phyloP scores from a whole-genome alignment of 2,888 invertebrate genomes.

The Odontocerum albicorne region DNA sequence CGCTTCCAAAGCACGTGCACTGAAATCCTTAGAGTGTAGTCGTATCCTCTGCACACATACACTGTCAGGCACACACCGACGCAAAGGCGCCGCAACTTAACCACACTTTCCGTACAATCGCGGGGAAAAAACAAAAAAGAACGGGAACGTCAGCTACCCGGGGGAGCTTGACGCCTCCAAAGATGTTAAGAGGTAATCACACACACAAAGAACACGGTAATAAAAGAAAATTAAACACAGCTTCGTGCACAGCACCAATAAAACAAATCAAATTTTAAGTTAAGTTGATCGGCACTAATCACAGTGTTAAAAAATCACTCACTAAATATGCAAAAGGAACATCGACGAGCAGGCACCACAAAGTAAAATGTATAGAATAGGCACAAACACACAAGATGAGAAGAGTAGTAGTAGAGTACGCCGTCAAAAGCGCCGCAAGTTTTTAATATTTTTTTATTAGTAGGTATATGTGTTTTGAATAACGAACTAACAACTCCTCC shows the following conservation, averaged over 20 bases:
- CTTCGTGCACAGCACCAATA: background rate
- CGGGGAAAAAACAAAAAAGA: constrained; percentile 11
- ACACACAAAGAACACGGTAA: constrained; percentile 14
- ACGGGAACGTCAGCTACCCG: constrained; percentile 12
- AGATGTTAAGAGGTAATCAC: constrained; percentile 4
- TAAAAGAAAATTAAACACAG: constrained; percentile 15
- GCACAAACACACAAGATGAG: constrained; percentile 10
- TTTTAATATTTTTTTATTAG: background rate
- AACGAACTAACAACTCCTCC: constrained; percentile 17
- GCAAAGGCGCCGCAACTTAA: constrained; percentile 19
- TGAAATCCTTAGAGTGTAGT: constrained; percentile 28
- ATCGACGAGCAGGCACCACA: background rate
- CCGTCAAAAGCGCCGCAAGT: constrained; percentile 5
- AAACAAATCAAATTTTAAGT: constrained; percentile 13
- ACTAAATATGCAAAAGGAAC: background rate
- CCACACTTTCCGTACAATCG: constrained; percentile 16
- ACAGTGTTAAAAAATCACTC: constrained; percentile 6
- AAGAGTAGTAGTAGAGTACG: too few relatives aligned
- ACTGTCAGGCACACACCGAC: constrained; percentile 22
- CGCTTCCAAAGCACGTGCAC: constrained; percentile 31
- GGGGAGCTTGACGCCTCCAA: constrained; percentile 2
- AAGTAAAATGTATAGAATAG: background rate
- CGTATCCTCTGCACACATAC: constrained; percentile 22
- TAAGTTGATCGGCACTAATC: constrained; percentile 13
- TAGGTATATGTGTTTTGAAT: constrained; percentile 5